Percentiles rank a stretch among this genome's conserved stretches.
These are phyloP conservation scores for Telmatherina bonti DNA, from an alignment of 2,797 vertebrate genomes.

Conservation along the genomic window DNA sequence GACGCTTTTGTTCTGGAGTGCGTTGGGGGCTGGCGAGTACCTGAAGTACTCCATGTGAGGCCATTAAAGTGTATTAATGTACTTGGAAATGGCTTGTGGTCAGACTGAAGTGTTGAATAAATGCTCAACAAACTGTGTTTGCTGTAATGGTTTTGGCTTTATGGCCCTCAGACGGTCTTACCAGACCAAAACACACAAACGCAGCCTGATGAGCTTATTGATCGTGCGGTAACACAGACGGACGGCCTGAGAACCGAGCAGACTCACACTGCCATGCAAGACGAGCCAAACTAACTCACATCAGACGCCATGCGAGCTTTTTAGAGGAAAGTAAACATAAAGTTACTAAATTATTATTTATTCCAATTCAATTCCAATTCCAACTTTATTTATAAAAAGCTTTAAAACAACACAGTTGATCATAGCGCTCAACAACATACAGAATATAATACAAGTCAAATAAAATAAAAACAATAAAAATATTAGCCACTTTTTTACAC, in stretches of 20 bases:
- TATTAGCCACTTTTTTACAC: too few species aligned
- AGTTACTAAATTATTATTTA: too few species aligned
- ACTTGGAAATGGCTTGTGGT: conserved; percentile 24
- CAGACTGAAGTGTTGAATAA: conserved; percentile 38
- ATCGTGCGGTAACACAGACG: not conserved
- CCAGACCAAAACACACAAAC: not conserved
- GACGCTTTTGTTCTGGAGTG: not conserved
- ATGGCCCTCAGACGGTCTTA: conserved; percentile 4
- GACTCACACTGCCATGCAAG: not conserved
- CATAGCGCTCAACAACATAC: too few species aligned
- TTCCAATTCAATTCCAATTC: too few species aligned
- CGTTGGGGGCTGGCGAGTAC: not conserved
- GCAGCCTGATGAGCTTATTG: conserved; percentile 29
- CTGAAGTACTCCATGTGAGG: not conserved
- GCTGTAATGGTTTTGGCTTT: conserved; percentile 30
- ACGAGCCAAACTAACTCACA: too few species aligned
- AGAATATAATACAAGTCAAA: too few species aligned
- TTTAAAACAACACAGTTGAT: too few species aligned
- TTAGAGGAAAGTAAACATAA: too few species aligned
- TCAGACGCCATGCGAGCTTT: too few species aligned
- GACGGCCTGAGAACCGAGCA: not conserved
- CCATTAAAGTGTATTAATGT: conserved; percentile 27
- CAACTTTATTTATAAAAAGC: too few species aligned
- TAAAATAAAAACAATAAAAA: too few species aligned
- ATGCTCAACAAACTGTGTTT: conserved; percentile 16